These are phyloP conservation scores for Sphaerophoria rueppellii DNA, from an alignment of 2,888 invertebrate genomes.

Conservation along the genomic window DNA sequence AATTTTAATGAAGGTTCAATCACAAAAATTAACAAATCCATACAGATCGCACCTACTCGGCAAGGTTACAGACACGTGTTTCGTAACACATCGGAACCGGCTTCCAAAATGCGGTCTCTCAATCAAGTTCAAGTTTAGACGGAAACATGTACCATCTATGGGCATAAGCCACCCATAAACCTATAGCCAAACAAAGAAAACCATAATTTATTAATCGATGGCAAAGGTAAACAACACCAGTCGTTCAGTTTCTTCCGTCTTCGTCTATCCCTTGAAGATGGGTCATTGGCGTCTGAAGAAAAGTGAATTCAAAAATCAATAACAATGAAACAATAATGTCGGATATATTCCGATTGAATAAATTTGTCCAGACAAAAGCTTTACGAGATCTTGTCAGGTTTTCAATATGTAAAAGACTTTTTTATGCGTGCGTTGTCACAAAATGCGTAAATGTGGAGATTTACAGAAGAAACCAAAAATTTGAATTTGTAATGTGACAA, in stretches of 20 bases:
- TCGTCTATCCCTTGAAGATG: not conserved
- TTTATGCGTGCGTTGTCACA: not conserved
- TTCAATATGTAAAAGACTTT: not conserved
- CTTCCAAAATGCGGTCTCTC: not conserved
- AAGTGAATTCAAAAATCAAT: slow-evolving; percentile 24
- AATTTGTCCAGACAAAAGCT: slow-evolving; percentile 49
- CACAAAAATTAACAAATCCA: not conserved
- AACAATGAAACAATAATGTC: not conserved
- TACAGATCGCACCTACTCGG: slow-evolving; percentile 14
- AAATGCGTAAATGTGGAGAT: slow-evolving; percentile 31
- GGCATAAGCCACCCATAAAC: not conserved
- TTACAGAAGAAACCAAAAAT: slow-evolving; percentile 33
- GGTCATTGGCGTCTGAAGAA: slow-evolving; percentile 45
- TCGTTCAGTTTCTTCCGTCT: not conserved
- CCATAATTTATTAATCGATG: not conserved
- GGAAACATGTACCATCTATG: slow-evolving; percentile 14
- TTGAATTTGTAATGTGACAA: slow-evolving; percentile 57
- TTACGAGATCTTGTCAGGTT: not conserved
- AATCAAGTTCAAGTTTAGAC: slow-evolving; percentile 38
- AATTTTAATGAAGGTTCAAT: slow-evolving; percentile 1
- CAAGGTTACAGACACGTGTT: slow-evolving; percentile 55
- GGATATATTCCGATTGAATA: slow-evolving; percentile 47
- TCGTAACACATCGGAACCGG: not conserved
- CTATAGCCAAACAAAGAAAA: slow-evolving; percentile 17
- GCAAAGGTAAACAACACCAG: slow-evolving; percentile 31